Evolutionary conservation across 2,113 vertebrate species (phyloP), one percentile per base, ranked within the genome.

Genomic region (Albula goreensis): DNA sequence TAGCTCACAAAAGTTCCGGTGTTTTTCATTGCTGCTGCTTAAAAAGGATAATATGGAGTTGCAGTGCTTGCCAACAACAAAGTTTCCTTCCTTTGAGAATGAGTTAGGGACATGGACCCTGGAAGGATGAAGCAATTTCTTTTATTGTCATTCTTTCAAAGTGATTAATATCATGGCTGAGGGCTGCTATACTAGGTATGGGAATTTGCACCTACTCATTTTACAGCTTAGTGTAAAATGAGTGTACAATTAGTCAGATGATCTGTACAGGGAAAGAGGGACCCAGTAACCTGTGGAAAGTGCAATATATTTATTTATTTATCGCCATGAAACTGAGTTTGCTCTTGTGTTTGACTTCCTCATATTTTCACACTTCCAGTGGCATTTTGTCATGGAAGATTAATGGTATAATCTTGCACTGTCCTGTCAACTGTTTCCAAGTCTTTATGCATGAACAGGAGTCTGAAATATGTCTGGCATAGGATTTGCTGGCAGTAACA

Each of bases 381-480:
- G 86, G 49, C 86, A 66, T 83, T 87, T 87, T 87, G 82, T 83
- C 81, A 83, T 83, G 77, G 81, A 87, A 79, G 86, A 87, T 80
- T 87, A 83, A 87, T 87, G 86, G 53, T 48, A 83, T 83, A 83
- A 83, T 83, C 86, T 83, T 51, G 48, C 48, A n/a, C 63, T 83
- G 81, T 87, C 81, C 78, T 79, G 77, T 83, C 82, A 87, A 79
- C 70, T 78, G 86, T 83, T 81, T 81, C 78, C 85, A 50, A 66
- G 49, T 50, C 81, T 83, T 87, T 87, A 87, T 87, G 82, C 74
- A 79, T 87, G 81, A 87, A 87, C 15, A 57, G 56, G 5, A 17
- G 48, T 19, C 77, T 57, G 53, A 78, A 85, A 85, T 56, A 79
- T 31, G 77, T 8, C 78, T 80, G n/a, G 13, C 53, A 79, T 50